Base-by-base conservation (phyloP, 2,888 invertebrate genomes). In the Eupithecia abbreviata region DNA sequence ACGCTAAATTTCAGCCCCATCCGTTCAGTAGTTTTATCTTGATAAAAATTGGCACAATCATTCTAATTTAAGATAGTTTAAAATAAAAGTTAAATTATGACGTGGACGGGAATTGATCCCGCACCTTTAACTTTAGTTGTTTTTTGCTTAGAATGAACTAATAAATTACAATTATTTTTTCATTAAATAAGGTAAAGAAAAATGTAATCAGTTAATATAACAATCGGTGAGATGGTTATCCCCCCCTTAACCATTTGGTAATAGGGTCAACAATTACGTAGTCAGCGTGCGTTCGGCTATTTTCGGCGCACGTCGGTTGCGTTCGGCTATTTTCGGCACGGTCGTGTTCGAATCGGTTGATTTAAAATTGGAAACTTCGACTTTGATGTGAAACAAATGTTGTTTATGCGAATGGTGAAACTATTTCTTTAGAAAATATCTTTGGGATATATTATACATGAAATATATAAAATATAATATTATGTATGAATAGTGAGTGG, bases 251-350 rank as follows among this genome's bases (percentile, higher is more conserved):
- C 90, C 89, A 89, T 90, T 92, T 88, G 90, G 93, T 88, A 94
- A 93, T 93, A 93, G 93, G 94, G 93, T 94, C 94, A 94, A 90
- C 90, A 91, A 90, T 92, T 94, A 88, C 93, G 93, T 92, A 87
- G 88, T 88, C 84, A 80, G 81, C 84, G 89, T 85, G 79, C 88
- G 91, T 89, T 90, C 90, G 89, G 83, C 83, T 93, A 93, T 93
- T 93, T 91, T 89, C 88, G 90, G 85, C 82, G 7, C 75, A 75
- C 81, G 82, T 92, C 91, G 91, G 86, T 81, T 85, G 85, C 85
- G 88, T 86, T 91, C 90, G 89, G 81, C 82, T 91, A 91, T 90
- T 90, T 89, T 86, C 88, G 89, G 86, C 79, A 73, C 82, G 82
- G 80, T 83, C 85, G 85, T 82, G 84, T 88, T 88, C 87, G 82